Conservation (phyloP, 23 tunicate species). For the Styela clava region DNA sequence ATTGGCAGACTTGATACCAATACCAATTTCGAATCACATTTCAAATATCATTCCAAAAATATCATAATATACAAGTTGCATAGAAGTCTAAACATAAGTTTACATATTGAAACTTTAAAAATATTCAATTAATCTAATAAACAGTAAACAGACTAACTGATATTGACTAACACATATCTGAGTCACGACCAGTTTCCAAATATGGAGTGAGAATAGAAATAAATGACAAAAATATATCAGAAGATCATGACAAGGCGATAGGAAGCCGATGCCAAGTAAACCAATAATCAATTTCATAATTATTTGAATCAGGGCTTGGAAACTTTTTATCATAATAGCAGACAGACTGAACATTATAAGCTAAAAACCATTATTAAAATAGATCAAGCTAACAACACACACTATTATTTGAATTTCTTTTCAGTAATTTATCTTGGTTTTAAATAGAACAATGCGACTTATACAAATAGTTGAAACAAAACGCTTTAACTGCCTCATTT, state of each 20-base stretch:
- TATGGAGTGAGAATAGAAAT: not conserved
- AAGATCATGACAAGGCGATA: not conserved
- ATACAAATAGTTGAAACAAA: too few species aligned
- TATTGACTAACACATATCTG: not conserved
- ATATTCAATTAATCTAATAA: not conserved
- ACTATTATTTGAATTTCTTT: too few species aligned
- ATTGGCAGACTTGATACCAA: too few species aligned
- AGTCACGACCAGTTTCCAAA: not conserved
- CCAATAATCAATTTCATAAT: not conserved
- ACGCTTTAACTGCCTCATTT: too few species aligned
- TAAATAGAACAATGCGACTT: too few species aligned
- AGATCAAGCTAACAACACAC: too few species aligned
- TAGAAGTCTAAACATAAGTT: not conserved
- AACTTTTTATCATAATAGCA: not conserved
- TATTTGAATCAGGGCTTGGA: not conserved
- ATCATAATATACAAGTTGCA: not conserved
- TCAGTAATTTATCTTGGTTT: too few species aligned
- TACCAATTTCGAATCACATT: too few species aligned
- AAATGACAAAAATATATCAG: not conserved
- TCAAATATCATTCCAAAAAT: not conserved
- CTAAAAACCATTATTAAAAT: not conserved
- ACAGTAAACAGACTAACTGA: too few species aligned
- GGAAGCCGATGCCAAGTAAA: not conserved
- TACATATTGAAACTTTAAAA: not conserved
- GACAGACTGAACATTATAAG: not conserved